Evolutionary conservation across 1,140 invertebrate species (phyloP).

Genomic region (Eueides isabella): DNA sequence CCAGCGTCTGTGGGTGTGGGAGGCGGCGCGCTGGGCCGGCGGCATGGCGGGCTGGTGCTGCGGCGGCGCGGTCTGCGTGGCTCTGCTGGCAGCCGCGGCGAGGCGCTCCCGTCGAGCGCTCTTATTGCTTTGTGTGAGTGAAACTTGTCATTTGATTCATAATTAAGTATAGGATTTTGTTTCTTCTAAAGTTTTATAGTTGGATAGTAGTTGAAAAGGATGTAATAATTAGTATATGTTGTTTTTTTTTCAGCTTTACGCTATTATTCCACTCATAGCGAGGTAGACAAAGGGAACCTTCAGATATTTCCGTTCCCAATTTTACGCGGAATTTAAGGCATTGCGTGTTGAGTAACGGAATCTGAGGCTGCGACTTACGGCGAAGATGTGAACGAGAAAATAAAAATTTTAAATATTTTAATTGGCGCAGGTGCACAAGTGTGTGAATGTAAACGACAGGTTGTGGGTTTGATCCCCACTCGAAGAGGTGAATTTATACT

Average conservation of each 20-base stretch:
- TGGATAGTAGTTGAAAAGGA: too few relatives aligned
- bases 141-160: too few relatives aligned
- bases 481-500: too few relatives aligned
- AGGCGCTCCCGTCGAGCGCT: constrained; percentile 61
- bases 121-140: constrained; percentile 83
- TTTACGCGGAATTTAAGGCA: neutral
- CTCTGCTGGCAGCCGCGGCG: constrained; percentile 69
- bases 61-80: constrained; percentile 70
- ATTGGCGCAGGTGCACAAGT: too few relatives aligned
- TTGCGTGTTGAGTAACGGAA: neutral
- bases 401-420: neutral
- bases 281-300: neutral
- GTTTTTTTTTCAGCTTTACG: neutral
- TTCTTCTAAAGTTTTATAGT: too few relatives aligned
- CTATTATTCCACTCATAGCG: neutral
- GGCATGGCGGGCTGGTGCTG: constrained; percentile 76
- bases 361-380: neutral
- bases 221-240: neutral
- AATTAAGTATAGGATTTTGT: too few relatives aligned
- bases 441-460: too few relatives aligned
- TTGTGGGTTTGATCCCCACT: too few relatives aligned
- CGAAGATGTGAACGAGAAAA: too few relatives aligned
- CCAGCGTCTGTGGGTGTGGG: constrained; percentile 71
- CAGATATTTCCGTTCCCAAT: neutral
- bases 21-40: constrained; percentile 71